phyloP scores from a whole-genome alignment of 2,113 vertebrate genomes.

The Oncorhynchus nerka region DNA sequence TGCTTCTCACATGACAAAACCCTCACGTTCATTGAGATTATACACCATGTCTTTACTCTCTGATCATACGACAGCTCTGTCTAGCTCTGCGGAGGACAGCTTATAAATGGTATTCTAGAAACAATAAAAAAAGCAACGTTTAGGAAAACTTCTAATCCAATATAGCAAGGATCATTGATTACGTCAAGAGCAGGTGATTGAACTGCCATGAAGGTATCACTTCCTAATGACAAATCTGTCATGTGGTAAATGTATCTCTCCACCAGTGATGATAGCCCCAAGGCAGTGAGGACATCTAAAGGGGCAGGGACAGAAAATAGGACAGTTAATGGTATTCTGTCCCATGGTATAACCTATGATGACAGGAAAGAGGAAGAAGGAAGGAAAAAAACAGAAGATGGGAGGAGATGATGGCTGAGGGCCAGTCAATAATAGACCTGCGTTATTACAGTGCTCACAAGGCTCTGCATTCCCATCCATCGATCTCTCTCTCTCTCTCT shows the following conservation, averaged over 20 bases:
- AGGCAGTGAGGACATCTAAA: slow-evolving; percentile 23
- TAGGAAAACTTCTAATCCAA: slow-evolving; percentile 20
- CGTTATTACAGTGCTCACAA: slow-evolving; percentile 27
- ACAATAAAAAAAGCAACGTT: slow-evolving; percentile 19
- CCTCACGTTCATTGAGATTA: too few relatives aligned
- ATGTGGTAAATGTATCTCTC: slow-evolving; percentile 25
- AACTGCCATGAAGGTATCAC: slow-evolving; percentile 22
- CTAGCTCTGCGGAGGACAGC: slow-evolving; percentile 16
- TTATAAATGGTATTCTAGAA: not conserved
- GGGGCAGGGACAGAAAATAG: slow-evolving; percentile 10
- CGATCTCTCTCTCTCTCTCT: too few relatives aligned
- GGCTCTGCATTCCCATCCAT: slow-evolving; percentile 10
- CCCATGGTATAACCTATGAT: slow-evolving; percentile 34
- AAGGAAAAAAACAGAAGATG: not conserved
- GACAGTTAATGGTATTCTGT: slow-evolving; percentile 7
- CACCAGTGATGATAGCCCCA: slow-evolving; percentile 4
- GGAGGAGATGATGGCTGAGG: slow-evolving; percentile 30
- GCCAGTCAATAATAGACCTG: slow-evolving; percentile 39
- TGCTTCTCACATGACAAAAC: slow-evolving; percentile 20
- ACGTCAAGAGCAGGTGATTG: slow-evolving; percentile 30
- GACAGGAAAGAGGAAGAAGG: slow-evolving; percentile 6
- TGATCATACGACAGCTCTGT: not conserved
- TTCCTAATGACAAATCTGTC: slow-evolving; percentile 45
- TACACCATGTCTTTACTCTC: too few relatives aligned
- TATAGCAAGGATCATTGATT: slow-evolving; percentile 44